These are phyloP conservation scores for Mico argentatus DNA, from an alignment of 2,797 vertebrate species.

Conservation along the genomic window DNA sequence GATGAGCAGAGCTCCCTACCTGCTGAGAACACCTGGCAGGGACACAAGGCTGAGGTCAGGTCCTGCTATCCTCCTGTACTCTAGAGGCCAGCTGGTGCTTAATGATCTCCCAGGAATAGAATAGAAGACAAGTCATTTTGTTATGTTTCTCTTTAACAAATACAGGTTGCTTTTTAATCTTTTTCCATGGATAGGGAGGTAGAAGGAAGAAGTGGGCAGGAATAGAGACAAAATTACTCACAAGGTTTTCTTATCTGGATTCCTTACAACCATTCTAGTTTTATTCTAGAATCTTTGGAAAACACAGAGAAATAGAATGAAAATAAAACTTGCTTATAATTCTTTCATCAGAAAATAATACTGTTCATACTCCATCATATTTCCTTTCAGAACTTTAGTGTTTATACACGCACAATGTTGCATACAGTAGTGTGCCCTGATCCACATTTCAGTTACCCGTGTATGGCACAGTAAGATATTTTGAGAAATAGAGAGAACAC, in stretches of 20 bases:
- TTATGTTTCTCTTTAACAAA: not conserved
- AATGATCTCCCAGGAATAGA: not conserved
- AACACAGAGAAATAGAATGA: not conserved
- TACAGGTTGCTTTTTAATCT: not conserved
- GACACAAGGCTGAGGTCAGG: not conserved
- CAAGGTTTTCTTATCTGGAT: not conserved
- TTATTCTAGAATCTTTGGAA: not conserved
- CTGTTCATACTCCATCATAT: not conserved
- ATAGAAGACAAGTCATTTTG: not conserved
- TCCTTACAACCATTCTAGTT: not conserved
- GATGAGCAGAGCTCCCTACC: not conserved
- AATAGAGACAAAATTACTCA: not conserved
- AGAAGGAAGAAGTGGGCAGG: not conserved
- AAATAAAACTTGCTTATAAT: constrained; percentile 18
- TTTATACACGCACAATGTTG: not conserved
- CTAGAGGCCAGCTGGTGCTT: not conserved
- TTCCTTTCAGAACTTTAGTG: not conserved
- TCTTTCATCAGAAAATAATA: not conserved
- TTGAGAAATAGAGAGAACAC: not conserved
- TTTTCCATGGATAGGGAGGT: not conserved
- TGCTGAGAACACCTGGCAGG: not conserved
- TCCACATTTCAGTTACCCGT: not conserved
- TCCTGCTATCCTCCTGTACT: not conserved
- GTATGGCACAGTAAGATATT: not conserved
- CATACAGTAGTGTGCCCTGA: not conserved